Evolutionary conservation across 2,113 vertebrate genomes (phyloP), one percentile per base, ranked within the genome.

Genomic region (Archocentrus centrarchus): DNA sequence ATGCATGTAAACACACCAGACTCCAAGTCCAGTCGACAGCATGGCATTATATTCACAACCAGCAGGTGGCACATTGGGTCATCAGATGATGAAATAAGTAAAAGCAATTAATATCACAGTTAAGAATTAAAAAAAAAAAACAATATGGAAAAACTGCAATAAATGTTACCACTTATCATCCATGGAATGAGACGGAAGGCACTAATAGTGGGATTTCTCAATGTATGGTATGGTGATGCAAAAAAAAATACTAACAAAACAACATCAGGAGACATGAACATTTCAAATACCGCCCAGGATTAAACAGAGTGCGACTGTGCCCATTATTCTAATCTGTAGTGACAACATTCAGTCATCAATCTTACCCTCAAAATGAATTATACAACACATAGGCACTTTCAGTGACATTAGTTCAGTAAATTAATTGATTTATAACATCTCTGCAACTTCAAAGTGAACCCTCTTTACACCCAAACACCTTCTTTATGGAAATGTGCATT

Each of bases 371-470:
- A 77, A 75, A 89, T 73, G 3, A 86, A 88, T 89, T 61, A 70
- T 22, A 84, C 15, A 68, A 70, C n/a, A 83, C n/a, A 22, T 32
- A 93, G 92, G 91, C 93, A 95, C 92, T 90, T 93, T 47, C 63
- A 55, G 64, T 14, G 82, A 27, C 57, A 80, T 79, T 15, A 11
- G 59, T 53, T 79, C 13, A 11, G 59, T 53, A 24, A 37, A 41
- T 85, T 24, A 87, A 80, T 2, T 10, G 14, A 75, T 20, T 82
- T 79, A 59, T 86, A 86, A 84, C 20, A 70, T 82, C n/a, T 87
- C 75, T 79, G 70, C 70, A 84, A 79, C 39, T 50, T 30, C 70
- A 80, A 79, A 61, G 27, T 6, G 22, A 81, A 73, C 35, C 37
- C 22, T 55, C 20, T 35, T 60, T 5, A 68, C 11, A 62, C 18